Conservation (phyloP, 2,797 vertebrate genomes). For the Bovichtus diacanthus region DNA sequence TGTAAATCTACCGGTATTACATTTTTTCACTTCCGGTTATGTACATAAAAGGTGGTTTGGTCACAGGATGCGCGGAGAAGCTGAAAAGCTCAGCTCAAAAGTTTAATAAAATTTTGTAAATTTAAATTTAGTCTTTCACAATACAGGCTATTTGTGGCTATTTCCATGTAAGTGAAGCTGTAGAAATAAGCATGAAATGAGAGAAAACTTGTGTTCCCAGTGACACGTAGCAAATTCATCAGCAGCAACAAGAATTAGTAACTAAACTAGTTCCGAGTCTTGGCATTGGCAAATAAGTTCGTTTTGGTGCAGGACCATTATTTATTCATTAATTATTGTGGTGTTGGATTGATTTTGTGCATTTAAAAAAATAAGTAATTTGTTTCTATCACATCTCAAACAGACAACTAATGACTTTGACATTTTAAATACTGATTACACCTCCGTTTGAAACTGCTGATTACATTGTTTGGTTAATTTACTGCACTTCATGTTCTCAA, state of each 20-base stretch:
- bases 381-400: neutral
- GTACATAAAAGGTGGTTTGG: too few species aligned
- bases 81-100: neutral
- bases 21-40: neutral
- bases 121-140: neutral
- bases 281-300: neutral
- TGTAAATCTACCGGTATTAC: neutral
- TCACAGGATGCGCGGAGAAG: neutral
- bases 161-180: neutral
- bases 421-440: neutral
- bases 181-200: neutral
- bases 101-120: neutral
- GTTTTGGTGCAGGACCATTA: neutral
- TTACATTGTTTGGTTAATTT: neutral
- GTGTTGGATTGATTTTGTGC: neutral
- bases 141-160: neutral
- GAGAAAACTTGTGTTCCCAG: neutral
- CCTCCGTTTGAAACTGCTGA: neutral
- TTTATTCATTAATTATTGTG: neutral
- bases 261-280: neutral
- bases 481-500: neutral
- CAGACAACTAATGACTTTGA: neutral
- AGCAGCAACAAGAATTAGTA: neutral
- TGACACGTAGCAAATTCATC: neutral
- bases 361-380: neutral